Evolutionary conservation across 2,113 vertebrate species (phyloP).

Genomic region (Panurus biarmicus): DNA sequence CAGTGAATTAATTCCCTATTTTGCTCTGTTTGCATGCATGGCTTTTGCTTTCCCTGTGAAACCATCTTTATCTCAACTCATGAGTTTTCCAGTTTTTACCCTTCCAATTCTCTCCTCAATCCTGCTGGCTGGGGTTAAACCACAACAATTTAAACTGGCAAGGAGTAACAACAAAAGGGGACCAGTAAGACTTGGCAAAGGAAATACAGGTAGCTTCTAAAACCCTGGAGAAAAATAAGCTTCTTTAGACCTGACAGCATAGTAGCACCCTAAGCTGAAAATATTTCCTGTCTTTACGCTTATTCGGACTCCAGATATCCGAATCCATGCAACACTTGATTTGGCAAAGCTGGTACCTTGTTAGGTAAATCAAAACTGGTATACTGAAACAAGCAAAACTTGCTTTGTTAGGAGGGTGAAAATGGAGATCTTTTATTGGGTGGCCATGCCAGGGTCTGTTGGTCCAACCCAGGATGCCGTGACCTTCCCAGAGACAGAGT

Average conservation of each 20-base stretch:
- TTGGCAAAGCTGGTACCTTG: neutral
- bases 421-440: too few relatives aligned
- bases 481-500: too few relatives aligned
- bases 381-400: neutral
- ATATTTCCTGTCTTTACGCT: neutral
- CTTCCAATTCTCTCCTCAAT: neutral
- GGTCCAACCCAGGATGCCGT: too few relatives aligned
- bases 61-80: neutral
- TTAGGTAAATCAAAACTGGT: neutral
- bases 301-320: neutral
- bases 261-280: neutral
- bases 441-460: too few relatives aligned
- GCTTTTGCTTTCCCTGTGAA: neutral
- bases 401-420: neutral
- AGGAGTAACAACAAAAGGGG: neutral
- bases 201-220: neutral
- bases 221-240: neutral
- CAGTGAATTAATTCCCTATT: neutral
- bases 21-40: neutral
- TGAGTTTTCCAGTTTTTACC: neutral
- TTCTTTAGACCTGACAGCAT: neutral
- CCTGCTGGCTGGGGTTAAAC: neutral
- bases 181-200: neutral
- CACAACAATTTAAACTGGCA: neutral
- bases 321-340: neutral